phyloP scores from a whole-genome alignment of 1,140 invertebrate species.

The Nixonia krombeini region DNA sequence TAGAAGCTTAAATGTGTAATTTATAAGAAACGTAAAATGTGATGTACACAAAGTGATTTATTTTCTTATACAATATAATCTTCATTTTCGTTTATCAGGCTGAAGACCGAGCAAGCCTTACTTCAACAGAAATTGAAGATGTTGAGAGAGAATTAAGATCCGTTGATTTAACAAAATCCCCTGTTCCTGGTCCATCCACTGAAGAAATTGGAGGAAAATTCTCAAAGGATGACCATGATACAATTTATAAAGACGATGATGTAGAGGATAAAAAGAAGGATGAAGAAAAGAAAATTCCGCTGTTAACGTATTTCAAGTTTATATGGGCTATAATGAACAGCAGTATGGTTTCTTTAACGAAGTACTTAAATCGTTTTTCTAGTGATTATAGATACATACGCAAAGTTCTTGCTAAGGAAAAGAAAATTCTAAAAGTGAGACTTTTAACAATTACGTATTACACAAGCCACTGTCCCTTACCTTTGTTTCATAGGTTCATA shows the following conservation, averaged over 20 bases:
- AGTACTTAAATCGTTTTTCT: conserved; percentile 88
- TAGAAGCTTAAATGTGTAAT: too few relatives aligned
- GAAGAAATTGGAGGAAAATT: conserved; percentile 10
- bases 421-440: conserved; percentile 86
- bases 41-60: too few relatives aligned
- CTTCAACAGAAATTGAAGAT: conserved; percentile 51
- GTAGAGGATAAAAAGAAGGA: conserved; percentile 56
- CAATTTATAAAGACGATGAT: conserved; percentile 26
- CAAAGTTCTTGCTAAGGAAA: conserved; percentile 82
- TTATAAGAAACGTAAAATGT: too few relatives aligned
- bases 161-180: conserved; percentile 44
- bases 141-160: conserved; percentile 18
- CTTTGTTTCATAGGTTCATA: too few relatives aligned
- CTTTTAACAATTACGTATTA: background rate
- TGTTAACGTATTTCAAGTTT: conserved; percentile 73
- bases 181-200: conserved; percentile 27
- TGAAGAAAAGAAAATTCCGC: conserved; percentile 52
- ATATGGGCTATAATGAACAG: conserved; percentile 83
- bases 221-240: conserved; percentile 13
- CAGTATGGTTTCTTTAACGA: conserved; percentile 88
- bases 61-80: too few relatives aligned
- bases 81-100: conserved; percentile 33
- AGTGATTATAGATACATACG: conserved; percentile 95
- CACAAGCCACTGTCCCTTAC: too few relatives aligned
- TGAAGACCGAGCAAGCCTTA: conserved; percentile 48